These are phyloP conservation scores for Andrena praecox DNA, from an alignment of 2,888 invertebrate species.

Conservation along the genomic window DNA sequence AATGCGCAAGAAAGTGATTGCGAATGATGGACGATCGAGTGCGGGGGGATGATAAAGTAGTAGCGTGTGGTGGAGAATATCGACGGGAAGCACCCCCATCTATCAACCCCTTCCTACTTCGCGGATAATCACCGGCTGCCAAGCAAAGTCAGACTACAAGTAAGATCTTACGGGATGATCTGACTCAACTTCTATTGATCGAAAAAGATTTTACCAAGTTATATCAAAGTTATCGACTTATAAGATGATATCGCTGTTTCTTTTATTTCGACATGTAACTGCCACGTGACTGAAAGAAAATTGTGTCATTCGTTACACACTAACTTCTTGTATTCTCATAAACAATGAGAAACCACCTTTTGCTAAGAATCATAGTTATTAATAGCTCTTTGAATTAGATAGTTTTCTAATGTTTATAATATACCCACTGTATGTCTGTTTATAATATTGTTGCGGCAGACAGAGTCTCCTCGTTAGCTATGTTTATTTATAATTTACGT, in stretches of 20 bases:
- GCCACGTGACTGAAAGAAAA: neutral
- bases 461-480: too few species aligned
- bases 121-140: conserved; percentile 73
- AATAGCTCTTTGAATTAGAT: too few species aligned
- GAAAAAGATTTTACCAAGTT: conserved; percentile 43
- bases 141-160: conserved; percentile 70
- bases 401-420: too few species aligned
- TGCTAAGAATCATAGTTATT: too few species aligned
- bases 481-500: too few species aligned
- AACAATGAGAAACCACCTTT: too few species aligned
- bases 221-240: neutral
- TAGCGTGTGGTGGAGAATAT: conserved; percentile 78
- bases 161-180: conserved; percentile 70
- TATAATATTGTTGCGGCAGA: too few species aligned
- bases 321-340: neutral
- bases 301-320: neutral
- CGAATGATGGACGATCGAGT: conserved; percentile 80
- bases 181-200: conserved; percentile 56
- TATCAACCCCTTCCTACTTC: conserved; percentile 73
- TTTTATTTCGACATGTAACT: conserved; percentile 10
- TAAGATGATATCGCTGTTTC: neutral
- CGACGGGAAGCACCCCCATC: conserved; percentile 78
- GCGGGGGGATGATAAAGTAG: conserved; percentile 80
- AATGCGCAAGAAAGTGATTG: conserved; percentile 81
- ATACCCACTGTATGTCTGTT: too few species aligned